A percentile compares a stretch with the other conserved stretches of the same genome.
phyloP scores from a whole-genome alignment of 2,797 vertebrate genomes.

The Poeciliopsis turneri region DNA sequence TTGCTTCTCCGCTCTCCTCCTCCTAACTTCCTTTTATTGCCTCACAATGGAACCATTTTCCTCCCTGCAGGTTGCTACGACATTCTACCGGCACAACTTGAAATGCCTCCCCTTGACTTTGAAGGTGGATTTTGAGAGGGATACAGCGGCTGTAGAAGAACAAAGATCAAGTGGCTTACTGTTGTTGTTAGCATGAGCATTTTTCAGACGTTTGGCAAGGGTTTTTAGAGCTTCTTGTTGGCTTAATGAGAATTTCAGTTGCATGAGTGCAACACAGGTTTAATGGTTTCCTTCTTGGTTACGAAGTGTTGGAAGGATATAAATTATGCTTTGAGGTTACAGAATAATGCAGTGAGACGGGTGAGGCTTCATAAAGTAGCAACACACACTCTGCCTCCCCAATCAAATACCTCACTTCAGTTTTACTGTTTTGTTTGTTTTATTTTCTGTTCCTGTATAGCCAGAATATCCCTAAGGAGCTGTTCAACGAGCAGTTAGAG shows the following conservation, averaged over 20 bases:
- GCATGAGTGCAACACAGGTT: neutral
- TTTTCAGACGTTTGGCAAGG: constrained; percentile 37
- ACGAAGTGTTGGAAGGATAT: neutral
- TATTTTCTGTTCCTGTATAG: constrained; percentile 12
- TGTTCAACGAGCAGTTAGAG: constrained; percentile 38
- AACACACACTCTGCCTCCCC: constrained; percentile 2
- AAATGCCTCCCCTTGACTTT: constrained; percentile 70
- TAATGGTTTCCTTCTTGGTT: neutral
- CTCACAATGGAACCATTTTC: constrained; percentile 74
- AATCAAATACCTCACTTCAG: constrained; percentile 3
- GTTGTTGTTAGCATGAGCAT: constrained; percentile 40
- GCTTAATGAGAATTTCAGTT: constrained; percentile 69
- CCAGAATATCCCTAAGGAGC: constrained; percentile 18
- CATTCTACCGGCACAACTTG: constrained; percentile 59
- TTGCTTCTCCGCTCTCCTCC: constrained; percentile 43
- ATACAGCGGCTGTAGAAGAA: constrained; percentile 56
- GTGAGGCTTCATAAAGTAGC: constrained; percentile 20
- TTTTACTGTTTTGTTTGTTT: constrained; percentile 10
- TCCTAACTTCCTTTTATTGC: constrained; percentile 62
- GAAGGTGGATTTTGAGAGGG: constrained; percentile 60
- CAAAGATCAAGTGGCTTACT: constrained; percentile 21
- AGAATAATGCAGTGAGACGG: constrained; percentile 24
- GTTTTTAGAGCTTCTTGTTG: constrained; percentile 38
- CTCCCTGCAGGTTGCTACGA: constrained; percentile 78
- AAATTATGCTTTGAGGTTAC: constrained; percentile 29